Conservation (phyloP, 1,140 invertebrate species). For the Hyles euphorbiae region DNA sequence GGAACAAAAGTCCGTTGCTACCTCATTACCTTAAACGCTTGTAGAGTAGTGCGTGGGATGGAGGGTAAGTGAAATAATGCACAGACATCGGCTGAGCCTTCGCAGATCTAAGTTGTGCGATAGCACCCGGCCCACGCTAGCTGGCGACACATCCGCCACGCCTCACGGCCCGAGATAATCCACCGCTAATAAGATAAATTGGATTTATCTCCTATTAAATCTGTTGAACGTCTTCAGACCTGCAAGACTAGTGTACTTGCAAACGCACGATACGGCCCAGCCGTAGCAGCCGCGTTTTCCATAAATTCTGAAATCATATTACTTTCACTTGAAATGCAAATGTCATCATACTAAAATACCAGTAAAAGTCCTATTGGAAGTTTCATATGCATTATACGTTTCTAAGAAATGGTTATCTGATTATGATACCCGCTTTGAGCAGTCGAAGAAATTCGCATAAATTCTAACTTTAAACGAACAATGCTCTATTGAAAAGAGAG, state of each 20-base stretch:
- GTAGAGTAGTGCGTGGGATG: conserved; percentile 26
- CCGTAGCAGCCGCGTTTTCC: conserved; percentile 26
- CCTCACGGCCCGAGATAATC: conserved; percentile 29
- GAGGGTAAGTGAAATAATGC: conserved; percentile 23
- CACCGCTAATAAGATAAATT: conserved; percentile 47
- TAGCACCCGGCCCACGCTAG: conserved; percentile 23
- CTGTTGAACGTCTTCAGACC: conserved; percentile 25
- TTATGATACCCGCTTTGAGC: conserved; percentile 11
- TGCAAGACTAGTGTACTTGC: conserved; percentile 31
- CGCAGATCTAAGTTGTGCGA: conserved; percentile 28
- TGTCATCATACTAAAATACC: too few relatives aligned
- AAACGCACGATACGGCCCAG: conserved; percentile 28
- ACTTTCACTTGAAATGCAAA: too few relatives aligned
- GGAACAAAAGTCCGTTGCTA: too few relatives aligned
- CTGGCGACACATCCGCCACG: conserved; percentile 17
- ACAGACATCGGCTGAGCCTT: conserved; percentile 7
- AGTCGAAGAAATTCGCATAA: conserved; percentile 28
- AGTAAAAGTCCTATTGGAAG: too few relatives aligned
- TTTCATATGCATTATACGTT: too few relatives aligned
- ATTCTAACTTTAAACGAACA: conserved; percentile 37
- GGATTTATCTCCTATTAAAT: conserved; percentile 46
- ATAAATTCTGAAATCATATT: neutral
- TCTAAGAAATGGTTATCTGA: too few relatives aligned
- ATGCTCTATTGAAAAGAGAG: conserved; percentile 40
- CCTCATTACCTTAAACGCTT: neutral